Percentiles rank a stretch among this genome's conserved stretches.
phyloP scores from a whole-genome alignment of 2,797 vertebrate species.

The Thunnus albacares region DNA sequence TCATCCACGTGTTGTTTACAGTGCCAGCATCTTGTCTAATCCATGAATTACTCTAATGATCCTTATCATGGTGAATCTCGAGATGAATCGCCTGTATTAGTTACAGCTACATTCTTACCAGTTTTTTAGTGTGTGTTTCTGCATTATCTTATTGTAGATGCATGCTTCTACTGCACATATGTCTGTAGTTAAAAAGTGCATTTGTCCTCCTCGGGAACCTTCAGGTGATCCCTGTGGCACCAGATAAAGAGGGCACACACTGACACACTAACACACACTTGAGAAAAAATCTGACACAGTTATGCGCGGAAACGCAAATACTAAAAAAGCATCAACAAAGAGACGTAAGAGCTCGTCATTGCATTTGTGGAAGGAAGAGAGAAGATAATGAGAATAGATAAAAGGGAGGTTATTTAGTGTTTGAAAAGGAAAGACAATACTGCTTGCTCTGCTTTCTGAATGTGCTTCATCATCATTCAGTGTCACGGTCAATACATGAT shows the following conservation, averaged over 20 bases:
- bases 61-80: slow-evolving; percentile 36
- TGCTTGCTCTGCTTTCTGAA: background rate
- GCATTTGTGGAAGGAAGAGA: slow-evolving; percentile 47
- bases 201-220: slow-evolving; percentile 53
- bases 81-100: slow-evolving; percentile 13
- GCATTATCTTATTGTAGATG: background rate
- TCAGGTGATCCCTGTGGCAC: slow-evolving; percentile 73
- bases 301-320: slow-evolving; percentile 69
- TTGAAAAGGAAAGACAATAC: background rate
- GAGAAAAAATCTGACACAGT: slow-evolving; percentile 76
- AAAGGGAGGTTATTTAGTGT: background rate
- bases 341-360: slow-evolving; percentile 21
- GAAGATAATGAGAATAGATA: slow-evolving; percentile 38
- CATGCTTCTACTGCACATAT: background rate
- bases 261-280: slow-evolving; percentile 89
- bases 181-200: background rate
- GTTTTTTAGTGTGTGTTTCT: background rate
- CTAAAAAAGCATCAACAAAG: slow-evolving; percentile 42
- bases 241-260: slow-evolving; percentile 80
- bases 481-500: background rate
- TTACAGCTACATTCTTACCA: background rate
- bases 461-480: background rate
- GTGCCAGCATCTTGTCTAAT: background rate
- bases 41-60: slow-evolving; percentile 5
- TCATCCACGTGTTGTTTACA: background rate